These are phyloP conservation scores for Exocentrus adspersus DNA, from an alignment of 2,888 invertebrate genomes.

Conservation along the genomic window DNA sequence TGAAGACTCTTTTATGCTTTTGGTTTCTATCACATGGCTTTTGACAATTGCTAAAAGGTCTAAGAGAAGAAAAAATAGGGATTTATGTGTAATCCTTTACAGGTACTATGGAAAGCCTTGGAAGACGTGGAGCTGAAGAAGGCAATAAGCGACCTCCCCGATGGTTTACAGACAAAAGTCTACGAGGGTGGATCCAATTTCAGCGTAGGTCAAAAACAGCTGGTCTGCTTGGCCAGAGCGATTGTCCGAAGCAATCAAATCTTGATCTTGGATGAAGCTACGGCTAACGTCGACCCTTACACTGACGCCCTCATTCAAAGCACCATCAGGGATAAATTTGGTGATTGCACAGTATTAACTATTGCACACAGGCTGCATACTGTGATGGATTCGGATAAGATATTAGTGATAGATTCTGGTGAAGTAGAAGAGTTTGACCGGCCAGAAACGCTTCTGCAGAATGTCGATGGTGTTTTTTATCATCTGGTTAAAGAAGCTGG, in stretches of 20 bases:
- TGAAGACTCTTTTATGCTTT: not conserved
- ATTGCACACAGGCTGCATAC: slow-evolving; percentile 53
- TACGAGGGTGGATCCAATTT: slow-evolving; percentile 72
- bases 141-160: slow-evolving; percentile 71
- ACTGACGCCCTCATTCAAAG: slow-evolving; percentile 81
- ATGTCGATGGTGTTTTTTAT: slow-evolving; percentile 43
- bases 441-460: slow-evolving; percentile 72
- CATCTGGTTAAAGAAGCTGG: slow-evolving; percentile 76
- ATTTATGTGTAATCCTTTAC: slow-evolving; percentile 6
- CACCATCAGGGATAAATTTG: slow-evolving; percentile 79
- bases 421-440: slow-evolving; percentile 79
- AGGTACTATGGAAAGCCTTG: slow-evolving; percentile 84
- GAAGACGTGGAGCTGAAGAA: slow-evolving; percentile 85
- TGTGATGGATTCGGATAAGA: slow-evolving; percentile 67
- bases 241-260: slow-evolving; percentile 62
- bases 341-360: slow-evolving; percentile 80
- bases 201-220: slow-evolving; percentile 69
- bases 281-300: slow-evolving; percentile 82
- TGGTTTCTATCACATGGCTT: not conserved
- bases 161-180: slow-evolving; percentile 73
- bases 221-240: slow-evolving; percentile 61
- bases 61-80: not conserved
- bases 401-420: slow-evolving; percentile 84
- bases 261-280: slow-evolving; percentile 73
- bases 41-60: not conserved